These are phyloP conservation scores for Halichondria panicea DNA, from an alignment of 37 sponge, comb jelly and placozoan species.

Conservation along the genomic window DNA sequence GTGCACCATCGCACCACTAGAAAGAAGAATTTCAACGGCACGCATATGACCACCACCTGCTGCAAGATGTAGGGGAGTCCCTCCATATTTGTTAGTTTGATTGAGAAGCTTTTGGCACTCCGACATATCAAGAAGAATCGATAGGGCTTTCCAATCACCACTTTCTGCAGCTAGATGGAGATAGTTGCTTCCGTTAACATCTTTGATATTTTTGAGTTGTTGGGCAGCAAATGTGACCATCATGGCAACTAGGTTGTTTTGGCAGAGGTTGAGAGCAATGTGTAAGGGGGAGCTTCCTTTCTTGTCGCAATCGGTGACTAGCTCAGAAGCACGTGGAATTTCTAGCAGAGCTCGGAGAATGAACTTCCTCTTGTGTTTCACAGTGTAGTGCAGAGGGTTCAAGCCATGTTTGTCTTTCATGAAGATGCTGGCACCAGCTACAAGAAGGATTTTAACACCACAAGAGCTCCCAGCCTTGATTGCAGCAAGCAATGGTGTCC, in stretches of 20 bases:
- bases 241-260: constrained; percentile 13
- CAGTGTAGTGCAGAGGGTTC: constrained; percentile 65
- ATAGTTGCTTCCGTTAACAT: constrained; percentile 50
- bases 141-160: constrained; percentile 52
- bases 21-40: constrained; percentile 70
- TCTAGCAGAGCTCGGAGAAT: constrained; percentile 21
- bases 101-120: constrained; percentile 60
- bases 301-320: constrained; percentile 35
- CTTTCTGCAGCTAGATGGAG: constrained; percentile 68
- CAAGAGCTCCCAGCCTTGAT: constrained; percentile 34
- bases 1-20: constrained; percentile 82
- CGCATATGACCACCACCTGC: constrained; percentile 47
- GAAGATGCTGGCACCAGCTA: constrained; percentile 31
- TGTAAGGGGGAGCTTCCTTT: constrained; percentile 51
- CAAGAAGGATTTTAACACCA: constrained; percentile 47
- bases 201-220: constrained; percentile 37
- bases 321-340: constrained; percentile 19
- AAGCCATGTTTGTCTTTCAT: constrained; percentile 30
- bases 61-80: constrained; percentile 83
- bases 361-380: constrained; percentile 17
- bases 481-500: constrained; percentile 68
- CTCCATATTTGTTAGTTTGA: constrained; percentile 55
- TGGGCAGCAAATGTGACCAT: constrained; percentile 21
- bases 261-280: constrained; percentile 24
- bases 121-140: constrained; percentile 38